phyloP scores from a whole-genome alignment of 2,888 invertebrate species.

The Strigamia maritima region DNA sequence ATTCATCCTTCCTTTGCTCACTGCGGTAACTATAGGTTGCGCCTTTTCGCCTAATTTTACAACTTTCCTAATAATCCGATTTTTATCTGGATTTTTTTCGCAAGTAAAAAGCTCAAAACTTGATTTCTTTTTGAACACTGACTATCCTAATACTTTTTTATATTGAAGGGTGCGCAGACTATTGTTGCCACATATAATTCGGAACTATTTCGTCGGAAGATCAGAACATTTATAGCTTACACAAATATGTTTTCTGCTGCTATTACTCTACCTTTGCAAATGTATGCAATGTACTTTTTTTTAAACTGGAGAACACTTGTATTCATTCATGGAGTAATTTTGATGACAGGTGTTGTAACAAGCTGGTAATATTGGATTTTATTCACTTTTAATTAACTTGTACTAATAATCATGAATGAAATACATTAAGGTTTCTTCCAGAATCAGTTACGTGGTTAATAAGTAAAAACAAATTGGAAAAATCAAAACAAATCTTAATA shows the following conservation, averaged over 20 bases:
- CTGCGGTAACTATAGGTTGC: background rate
- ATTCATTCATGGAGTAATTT: background rate
- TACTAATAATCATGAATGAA: too few relatives aligned
- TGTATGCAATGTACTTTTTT: background rate
- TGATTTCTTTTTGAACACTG: background rate
- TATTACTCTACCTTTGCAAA: background rate
- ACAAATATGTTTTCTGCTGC: background rate
- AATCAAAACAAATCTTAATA: background rate
- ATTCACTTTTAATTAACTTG: too few relatives aligned
- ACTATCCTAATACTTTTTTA: background rate
- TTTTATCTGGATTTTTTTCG: background rate
- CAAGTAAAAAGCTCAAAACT: background rate
- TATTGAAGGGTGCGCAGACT: constrained; percentile 1
- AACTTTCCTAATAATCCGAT: background rate
- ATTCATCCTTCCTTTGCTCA: background rate
- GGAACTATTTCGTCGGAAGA: background rate
- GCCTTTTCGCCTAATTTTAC: background rate
- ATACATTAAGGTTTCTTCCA: background rate
- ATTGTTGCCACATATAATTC: background rate
- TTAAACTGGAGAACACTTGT: background rate
- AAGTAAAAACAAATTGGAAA: background rate
- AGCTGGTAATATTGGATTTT: background rate
- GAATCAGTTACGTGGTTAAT: constrained; percentile 22
- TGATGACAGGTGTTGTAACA: background rate
- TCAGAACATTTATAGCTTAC: background rate